Base-by-base conservation (phyloP, 1,140 invertebrate species). In the Drosophila nebulosa region DNA sequence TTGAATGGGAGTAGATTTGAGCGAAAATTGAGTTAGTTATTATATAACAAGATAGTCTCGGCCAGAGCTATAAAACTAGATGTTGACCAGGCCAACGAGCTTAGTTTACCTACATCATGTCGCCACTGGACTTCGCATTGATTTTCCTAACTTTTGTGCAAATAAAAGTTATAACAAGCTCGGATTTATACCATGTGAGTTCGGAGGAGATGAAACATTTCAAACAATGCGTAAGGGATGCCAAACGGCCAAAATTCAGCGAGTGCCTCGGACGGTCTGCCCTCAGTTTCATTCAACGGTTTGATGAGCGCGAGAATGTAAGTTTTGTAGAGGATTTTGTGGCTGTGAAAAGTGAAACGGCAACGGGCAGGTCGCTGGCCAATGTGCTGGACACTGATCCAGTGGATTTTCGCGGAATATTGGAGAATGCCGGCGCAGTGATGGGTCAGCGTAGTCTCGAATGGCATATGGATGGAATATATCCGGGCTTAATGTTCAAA, bases 191-290 rank as follows among this genome's bases (percentile, higher is more conserved):
- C n/a, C 62, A 14, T 5, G 69, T 72, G 22, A 68, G 83, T 21
- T 35, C 58, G 12, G 60, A 63, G 56, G 76, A 79, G 27, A 53
- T 78, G 30, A 26, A 76, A 26, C 70, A 83, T 14, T 91, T 91
- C 39, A 81, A 74, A 50, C 90, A 91, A 56, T 91, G 90, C 30
- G 79, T 91, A 42, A 69, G 76, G 0, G 68, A 79, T 3, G 63
- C 79, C 2, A 63, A 89, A 30, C 68, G 78, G 2, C 72, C 78
- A 4, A 74, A 76, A 21, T 9, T 91, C 2, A 69, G 92, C 1
- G 92, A 94, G 64, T 96, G 95, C 89, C 91, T 95, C 39, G 95
- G 95, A 9, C 93, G 94, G 4, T 95, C 95, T n/a, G 92, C 95
- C 21, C 72, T 96, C 18, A 93, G 93, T 62, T 93, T 93, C 66